Evolutionary conservation across 1,140 invertebrate species (phyloP), one percentile per base, ranked within the genome.

Genomic region (Cyclargus thomasi): DNA sequence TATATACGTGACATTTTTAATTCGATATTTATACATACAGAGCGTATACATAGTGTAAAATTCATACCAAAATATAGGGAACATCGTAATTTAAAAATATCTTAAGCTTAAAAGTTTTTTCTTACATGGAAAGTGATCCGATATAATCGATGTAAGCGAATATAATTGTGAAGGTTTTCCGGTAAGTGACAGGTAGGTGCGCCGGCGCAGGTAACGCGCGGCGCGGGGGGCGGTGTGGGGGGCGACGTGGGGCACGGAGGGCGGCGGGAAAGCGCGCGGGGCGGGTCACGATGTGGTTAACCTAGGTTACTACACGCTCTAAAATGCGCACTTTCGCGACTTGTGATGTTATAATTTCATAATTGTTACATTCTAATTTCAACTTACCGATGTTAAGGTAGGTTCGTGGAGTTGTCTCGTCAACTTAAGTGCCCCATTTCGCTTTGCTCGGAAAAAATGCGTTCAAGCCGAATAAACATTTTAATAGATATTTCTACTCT

Each of bases 241-340:
- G 70, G 17, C 17, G 55, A n/a, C n/a, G n/a, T n/a, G 66, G 70
- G 62, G 47, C 55, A 63, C 63, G 71, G 67, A 75, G 64, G 69
- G 70, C 69, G 69, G 71, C 69, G 69, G 71, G 69, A 78, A 71
- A 74, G 80, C 65, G 80, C 65, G 70, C 55, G 55, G 62, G 71
- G 70, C 77, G 72, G 74, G 80, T 87, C 87, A 90, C 87, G 87
- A 88, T 74, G 84, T 79, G 85, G 83, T 85, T 86, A 78, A 82
- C 82, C 82, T 83, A 82, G 69, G 65, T 69, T 69, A 70, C 70
- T 63, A 66, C 70, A 67, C 70, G 70, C 68, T 72, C 66, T 65
- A 74, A 77, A 69, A 72, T 74, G 69, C 72, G 66, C 67, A 70
- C 71, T 75, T 74, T 74, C 68, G 67, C 74, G 64, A 68, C 64